These are phyloP conservation scores for Caenorhabditis afra DNA, from an alignment of 2,888 invertebrate species.

Conservation along the genomic window DNA sequence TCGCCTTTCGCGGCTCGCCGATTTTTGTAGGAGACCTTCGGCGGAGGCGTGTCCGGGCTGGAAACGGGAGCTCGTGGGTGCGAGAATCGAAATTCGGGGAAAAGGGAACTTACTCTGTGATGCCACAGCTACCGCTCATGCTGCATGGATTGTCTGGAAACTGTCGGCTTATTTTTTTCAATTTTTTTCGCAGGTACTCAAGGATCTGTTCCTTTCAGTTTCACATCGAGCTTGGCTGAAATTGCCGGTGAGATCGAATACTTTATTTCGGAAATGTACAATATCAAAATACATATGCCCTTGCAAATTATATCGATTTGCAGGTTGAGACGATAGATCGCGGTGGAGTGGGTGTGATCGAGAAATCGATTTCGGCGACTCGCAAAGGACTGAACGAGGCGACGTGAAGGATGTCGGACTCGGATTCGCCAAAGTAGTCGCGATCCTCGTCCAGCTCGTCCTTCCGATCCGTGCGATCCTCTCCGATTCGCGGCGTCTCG, in stretches of 20 bases:
- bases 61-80: slow-evolving; percentile 5
- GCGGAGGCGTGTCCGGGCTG: slow-evolving; percentile 59
- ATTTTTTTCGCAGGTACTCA: not conserved
- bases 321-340: no score
- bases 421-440: slow-evolving; percentile 4
- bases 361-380: slow-evolving; percentile 29
- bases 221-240: not conserved
- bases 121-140: slow-evolving; percentile 71
- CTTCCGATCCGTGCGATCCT: no score
- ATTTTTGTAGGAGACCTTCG: slow-evolving; percentile 71
- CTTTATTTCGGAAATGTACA: no score
- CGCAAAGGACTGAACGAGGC: slow-evolving; percentile 28
- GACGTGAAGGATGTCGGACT: slow-evolving; percentile 18
- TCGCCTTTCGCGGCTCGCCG: slow-evolving; percentile 71
- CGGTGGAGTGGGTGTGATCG: slow-evolving; percentile 23
- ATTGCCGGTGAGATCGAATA: no score
- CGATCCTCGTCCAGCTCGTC: not conserved
- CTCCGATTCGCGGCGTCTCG: slow-evolving; percentile 23
- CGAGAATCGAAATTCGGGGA: not conserved
- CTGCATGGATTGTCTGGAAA: slow-evolving; percentile 12
- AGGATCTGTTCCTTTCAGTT: not conserved
- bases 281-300: no score
- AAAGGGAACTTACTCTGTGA: slow-evolving; percentile 59
- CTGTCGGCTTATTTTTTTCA: not conserved
- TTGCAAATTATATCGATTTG: no score